A percentile compares a stretch with the other conserved stretches of the same genome.
These are phyloP conservation scores for Allobates femoralis DNA, from an alignment of 2,797 vertebrate species.

Conservation along the genomic window DNA sequence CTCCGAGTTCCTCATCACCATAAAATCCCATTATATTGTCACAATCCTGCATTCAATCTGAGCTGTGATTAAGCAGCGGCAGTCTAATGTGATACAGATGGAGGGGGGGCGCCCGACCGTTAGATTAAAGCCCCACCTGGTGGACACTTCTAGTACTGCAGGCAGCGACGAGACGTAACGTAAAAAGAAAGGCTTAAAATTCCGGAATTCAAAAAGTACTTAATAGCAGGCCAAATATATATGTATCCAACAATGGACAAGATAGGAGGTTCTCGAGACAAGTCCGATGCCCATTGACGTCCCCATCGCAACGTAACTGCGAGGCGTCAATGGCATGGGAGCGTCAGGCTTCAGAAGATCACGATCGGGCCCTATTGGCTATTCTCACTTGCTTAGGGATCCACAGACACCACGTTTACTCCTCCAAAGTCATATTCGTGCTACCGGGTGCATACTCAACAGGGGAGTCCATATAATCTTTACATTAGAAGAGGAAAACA, in stretches of 20 bases:
- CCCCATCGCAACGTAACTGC: no score
- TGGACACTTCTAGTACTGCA: slow-evolving; percentile 1
- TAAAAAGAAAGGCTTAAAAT: background rate
- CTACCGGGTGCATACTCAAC: no score
- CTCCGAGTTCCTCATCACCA: background rate
- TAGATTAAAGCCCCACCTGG: slow-evolving; percentile 38
- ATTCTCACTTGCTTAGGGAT: no score
- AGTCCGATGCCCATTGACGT: no score
- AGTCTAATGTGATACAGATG: slow-evolving; percentile 37
- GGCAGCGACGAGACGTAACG: background rate
- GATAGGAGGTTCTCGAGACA: background rate
- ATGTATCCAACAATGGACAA: background rate
- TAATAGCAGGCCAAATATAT: background rate
- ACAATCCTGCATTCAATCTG: slow-evolving; percentile 1
- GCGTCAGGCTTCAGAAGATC: no score
- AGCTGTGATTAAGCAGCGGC: slow-evolving; percentile 22
- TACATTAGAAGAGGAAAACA: no score
- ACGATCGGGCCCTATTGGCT: no score
- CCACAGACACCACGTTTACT: no score
- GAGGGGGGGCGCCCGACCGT: background rate
- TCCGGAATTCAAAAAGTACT: background rate
- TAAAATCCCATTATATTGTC: slow-evolving; percentile 44
- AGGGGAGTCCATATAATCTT: no score
- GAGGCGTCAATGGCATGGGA: no score
- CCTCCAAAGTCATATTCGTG: no score